Evolutionary conservation across 2,888 invertebrate genomes (phyloP), one percentile per base, ranked within the genome.

Genomic region (Unio pictorum): DNA sequence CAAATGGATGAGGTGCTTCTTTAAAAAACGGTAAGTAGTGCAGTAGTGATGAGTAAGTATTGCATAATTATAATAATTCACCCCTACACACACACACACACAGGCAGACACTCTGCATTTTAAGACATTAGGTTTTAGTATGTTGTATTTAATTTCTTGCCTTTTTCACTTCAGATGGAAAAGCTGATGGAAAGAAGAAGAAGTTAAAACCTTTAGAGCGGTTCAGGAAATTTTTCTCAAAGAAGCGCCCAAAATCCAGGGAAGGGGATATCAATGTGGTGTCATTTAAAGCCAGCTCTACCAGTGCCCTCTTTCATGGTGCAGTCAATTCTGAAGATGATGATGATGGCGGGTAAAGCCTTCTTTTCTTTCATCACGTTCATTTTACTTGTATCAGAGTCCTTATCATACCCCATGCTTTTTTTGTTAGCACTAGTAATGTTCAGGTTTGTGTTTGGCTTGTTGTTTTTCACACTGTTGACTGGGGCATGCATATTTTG

Each of bases 151-250:
- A 3, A 45, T 45, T 45, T 11, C 15, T 45, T 45, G 0, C 45
- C 45, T 66, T 26, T 66, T n/a, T 64, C 18, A 45, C 72, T 79
- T 61, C 73, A 81, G 81, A 81, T 56, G 60, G 59, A 58, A 76
- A 74, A 68, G 77, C 66, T 2, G 76, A 81, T 61, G 80, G 76
- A 56, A 83, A 82, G 74, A 86, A 84, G 75, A 84, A 80, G 67
- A 85, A 84, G 72, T 85, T 83, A 66, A 83, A 83, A 69, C 85
- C 85, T 8, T 76, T 86, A 61, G 83, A 83, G 67, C 84, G 82
- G 28, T 71, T 86, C 76, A 73, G 80, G 63, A 85, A 84, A 64
- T 83, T 85, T 64, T 86, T 86, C 74, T 80, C 81, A 45, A 84
- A 82, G 70, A 81, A 83, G 68, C 66, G 79, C 11, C 70, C 75